Evolutionary conservation across 2,113 vertebrate species (phyloP), one percentile per base, ranked within the genome.

Genomic region (Sceloporus undulatus): DNA sequence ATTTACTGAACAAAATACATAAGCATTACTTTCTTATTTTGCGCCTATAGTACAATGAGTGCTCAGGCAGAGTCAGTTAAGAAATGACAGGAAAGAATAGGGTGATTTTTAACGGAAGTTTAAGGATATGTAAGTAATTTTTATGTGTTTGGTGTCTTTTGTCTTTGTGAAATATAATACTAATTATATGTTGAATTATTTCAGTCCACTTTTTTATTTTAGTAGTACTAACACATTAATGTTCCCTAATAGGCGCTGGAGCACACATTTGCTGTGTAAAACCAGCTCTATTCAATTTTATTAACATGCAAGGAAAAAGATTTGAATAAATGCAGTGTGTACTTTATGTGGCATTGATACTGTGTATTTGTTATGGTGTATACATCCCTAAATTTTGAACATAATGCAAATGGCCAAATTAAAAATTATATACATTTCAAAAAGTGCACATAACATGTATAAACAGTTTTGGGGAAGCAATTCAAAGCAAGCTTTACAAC

Each of bases 21-120:
- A 1, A 83, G 21, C 27, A 38, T 3, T 83, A 21, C 94, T 77
- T 91, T 92, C 93, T 83, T 96, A 2, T 96, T 92, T 95, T 94
- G 5, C 95, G 99, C 99, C 99, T 86, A 98, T 99, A 96, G 99
- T 99, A 99, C 98, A 85, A 99, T 99, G 98, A 99, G 98, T 87
- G 99, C 99, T 91, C 99, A 99, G 87, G n/a, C 98, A 99, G 91
- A 98, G 97, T 89, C 97, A 99, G 83, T 95, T 99, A 86, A 92
- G 96, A 86, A 42, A 90, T 98, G 90, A 80, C 93, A 9, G 0
- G 0, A 0, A 0, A 0, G 90, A 91, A 5, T 98, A 95, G 91
- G 0, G 0, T 0, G 1, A 0, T 0, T 97, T 98, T 91, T 0
- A 52, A 4, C 40, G 2, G 0, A 0, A 0, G 3, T 98, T 97